Evolutionary conservation across 2,113 vertebrate genomes (phyloP).

Genomic region (Pygoscelis adeliae): DNA sequence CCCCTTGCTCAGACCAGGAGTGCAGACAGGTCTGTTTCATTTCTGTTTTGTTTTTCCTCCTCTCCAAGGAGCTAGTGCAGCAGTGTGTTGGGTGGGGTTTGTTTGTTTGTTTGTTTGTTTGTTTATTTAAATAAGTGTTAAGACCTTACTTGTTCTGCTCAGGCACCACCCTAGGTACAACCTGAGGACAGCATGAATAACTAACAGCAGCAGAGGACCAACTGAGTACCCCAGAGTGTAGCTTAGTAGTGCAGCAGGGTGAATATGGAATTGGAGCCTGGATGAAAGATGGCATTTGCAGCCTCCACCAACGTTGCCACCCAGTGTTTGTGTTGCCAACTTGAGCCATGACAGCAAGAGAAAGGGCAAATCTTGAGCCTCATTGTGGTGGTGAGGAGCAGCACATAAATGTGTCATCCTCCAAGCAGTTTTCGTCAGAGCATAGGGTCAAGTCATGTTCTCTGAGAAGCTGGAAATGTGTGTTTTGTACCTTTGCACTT

Average conservation of each 20-base stretch:
- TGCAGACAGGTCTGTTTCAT: not conserved
- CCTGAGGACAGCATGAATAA: not conserved
- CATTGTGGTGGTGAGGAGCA: not conserved
- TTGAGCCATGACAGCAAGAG: not conserved
- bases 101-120: not conserved
- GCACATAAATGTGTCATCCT: not conserved
- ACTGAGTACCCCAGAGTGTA: not conserved
- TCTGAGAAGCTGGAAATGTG: not conserved
- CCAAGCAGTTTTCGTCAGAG: not conserved
- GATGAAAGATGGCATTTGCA: not conserved
- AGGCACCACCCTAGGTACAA: not conserved
- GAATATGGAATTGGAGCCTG: not conserved
- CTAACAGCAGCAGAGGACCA: not conserved
- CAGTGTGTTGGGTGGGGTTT: not conserved
- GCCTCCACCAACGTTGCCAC: not conserved
- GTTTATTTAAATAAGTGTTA: not conserved
- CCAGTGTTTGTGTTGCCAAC: not conserved
- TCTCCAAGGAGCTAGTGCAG: not conserved
- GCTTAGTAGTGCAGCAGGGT: not conserved
- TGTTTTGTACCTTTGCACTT: not conserved
- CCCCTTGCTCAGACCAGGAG: not conserved
- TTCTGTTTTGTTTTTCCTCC: not conserved
- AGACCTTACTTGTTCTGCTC: not conserved
- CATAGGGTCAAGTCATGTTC: not conserved
- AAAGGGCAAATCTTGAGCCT: not conserved